Evolutionary conservation across 2,888 invertebrate species (phyloP).

Genomic region (Lysandra coridon): DNA sequence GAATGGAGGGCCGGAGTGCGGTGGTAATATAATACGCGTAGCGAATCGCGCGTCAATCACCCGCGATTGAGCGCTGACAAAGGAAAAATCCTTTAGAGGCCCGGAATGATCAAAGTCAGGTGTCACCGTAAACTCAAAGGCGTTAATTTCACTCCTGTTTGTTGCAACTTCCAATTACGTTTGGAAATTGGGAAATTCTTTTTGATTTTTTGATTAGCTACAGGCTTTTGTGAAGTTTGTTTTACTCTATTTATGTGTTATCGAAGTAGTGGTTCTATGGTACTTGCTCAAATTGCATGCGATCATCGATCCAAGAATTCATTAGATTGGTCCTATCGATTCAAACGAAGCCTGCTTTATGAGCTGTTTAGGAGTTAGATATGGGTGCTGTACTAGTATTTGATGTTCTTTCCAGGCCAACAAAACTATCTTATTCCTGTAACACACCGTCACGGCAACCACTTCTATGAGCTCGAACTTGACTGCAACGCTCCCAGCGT

Average conservation of each 20-base stretch:
- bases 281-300: not conserved
- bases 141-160: constrained; percentile 58
- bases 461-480: not conserved
- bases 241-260: not conserved
- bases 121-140: constrained; percentile 67
- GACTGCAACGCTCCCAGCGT: not conserved
- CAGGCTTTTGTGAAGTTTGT: not conserved
- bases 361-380: too few relatives aligned
- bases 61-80: constrained; percentile 70
- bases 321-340: too few relatives aligned
- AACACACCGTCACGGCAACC: not conserved
- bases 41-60: constrained; percentile 75
- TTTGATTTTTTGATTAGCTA: constrained; percentile 27
- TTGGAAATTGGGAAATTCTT: constrained; percentile 25
- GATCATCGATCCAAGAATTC: too few relatives aligned
- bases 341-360: too few relatives aligned
- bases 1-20: constrained; percentile 32
- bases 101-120: constrained; percentile 70
- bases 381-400: too few relatives aligned
- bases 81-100: constrained; percentile 75
- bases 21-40: constrained; percentile 61
- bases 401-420: too few relatives aligned
- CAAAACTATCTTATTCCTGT: not conserved
- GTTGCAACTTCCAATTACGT: constrained; percentile 32
- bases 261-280: not conserved